phyloP scores from a whole-genome alignment of 1,140 invertebrate genomes.

The Drosophila equinoxialis region DNA sequence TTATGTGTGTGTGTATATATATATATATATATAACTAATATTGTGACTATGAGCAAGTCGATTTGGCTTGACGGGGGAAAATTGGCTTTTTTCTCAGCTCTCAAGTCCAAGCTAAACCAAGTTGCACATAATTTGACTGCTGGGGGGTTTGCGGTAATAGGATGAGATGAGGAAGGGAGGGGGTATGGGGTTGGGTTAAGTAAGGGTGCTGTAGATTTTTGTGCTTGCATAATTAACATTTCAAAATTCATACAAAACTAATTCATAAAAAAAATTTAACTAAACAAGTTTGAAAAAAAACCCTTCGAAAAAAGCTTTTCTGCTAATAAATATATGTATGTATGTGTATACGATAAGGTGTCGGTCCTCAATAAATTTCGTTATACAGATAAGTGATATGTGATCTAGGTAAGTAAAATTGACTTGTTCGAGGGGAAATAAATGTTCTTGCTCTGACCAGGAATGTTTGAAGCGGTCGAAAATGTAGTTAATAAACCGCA shows the following conservation, averaged over 20 bases:
- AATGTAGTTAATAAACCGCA: background rate
- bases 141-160: constrained; percentile 29
- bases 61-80: constrained; percentile 60
- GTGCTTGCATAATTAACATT: constrained; percentile 35
- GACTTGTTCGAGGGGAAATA: constrained; percentile 40
- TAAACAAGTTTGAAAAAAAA: constrained; percentile 55
- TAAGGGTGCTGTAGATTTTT: constrained; percentile 11
- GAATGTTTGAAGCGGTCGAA: background rate
- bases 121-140: constrained; percentile 75
- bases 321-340: constrained; percentile 41
- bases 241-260: constrained; percentile 66
- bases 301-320: constrained; percentile 22
- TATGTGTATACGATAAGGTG: background rate
- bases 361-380: background rate
- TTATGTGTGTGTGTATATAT: no score
- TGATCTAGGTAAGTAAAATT: constrained; percentile 48
- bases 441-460: constrained; percentile 27
- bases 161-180: background rate
- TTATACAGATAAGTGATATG: background rate
- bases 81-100: background rate
- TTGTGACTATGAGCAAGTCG: constrained; percentile 77
- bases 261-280: constrained; percentile 69
- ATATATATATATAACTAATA: constrained; percentile 52
- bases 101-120: constrained; percentile 66
- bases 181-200: constrained; percentile 3